phyloP scores from a whole-genome alignment of 1,140 invertebrate species.

The Polyergus mexicanus region DNA sequence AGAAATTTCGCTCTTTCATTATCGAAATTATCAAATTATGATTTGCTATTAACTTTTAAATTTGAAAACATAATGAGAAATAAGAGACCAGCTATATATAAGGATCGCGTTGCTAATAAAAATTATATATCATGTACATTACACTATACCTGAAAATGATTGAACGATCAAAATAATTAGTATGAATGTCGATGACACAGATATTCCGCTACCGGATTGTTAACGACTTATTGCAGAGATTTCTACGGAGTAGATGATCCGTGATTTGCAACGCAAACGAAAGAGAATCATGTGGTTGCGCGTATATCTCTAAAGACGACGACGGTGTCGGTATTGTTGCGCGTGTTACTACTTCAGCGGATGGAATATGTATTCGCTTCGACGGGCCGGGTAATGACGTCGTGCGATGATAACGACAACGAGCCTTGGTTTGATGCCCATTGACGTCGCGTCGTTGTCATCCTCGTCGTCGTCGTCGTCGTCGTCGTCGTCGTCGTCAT shows the following conservation, averaged over 20 bases:
- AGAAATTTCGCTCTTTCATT: not conserved
- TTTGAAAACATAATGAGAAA: not conserved
- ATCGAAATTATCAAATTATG: not conserved
- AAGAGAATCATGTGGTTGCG: slow-evolving; percentile 6
- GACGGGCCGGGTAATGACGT: slow-evolving; percentile 69
- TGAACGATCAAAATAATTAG: not conserved
- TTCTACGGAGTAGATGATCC: slow-evolving; percentile 53
- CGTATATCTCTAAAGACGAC: slow-evolving; percentile 63
- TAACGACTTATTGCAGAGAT: slow-evolving; percentile 10
- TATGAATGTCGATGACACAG: not conserved
- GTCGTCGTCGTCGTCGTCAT: not conserved
- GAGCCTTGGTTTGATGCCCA: slow-evolving; percentile 35
- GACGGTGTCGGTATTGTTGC: slow-evolving; percentile 64
- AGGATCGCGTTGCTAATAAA: not conserved
- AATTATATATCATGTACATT: not conserved
- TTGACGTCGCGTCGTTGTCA: slow-evolving; percentile 13
- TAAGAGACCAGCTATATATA: not conserved
- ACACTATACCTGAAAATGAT: not conserved
- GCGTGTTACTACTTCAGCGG: slow-evolving; percentile 61
- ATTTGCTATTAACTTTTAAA: not conserved
- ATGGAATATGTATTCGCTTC: slow-evolving; percentile 66
- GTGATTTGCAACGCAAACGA: slow-evolving; percentile 48
- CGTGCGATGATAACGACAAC: slow-evolving; percentile 62
- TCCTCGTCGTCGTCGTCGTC: not conserved
- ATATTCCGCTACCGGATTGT: not conserved